Percentiles rank a stretch among this genome's conserved stretches.
These are phyloP conservation scores for Acanthis flammea DNA, from an alignment of 2,797 vertebrate genomes.

Conservation along the genomic window DNA sequence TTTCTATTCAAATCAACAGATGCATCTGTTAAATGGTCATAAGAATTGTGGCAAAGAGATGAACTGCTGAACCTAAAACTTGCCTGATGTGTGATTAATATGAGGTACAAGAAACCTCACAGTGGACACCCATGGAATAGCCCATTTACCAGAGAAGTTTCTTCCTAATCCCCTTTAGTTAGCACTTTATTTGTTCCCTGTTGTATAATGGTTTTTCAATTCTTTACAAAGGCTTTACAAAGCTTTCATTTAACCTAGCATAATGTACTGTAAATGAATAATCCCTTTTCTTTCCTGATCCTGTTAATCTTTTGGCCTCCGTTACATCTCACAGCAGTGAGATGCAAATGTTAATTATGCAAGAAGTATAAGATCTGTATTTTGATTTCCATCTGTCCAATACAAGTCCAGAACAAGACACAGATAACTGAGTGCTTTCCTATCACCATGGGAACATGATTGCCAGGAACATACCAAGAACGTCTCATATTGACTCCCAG, in stretches of 20 bases:
- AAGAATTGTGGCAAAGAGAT: not conserved
- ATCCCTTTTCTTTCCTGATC: conserved; percentile 64
- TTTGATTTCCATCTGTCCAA: conserved; percentile 64
- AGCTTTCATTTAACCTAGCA: conserved; percentile 63
- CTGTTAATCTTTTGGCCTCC: conserved; percentile 65
- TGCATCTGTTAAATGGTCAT: not conserved
- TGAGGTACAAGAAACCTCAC: conserved; percentile 24
- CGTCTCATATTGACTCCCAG: not conserved
- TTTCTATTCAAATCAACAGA: not conserved
- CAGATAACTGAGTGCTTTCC: conserved; percentile 8
- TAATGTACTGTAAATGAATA: conserved; percentile 70
- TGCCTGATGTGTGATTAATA: not conserved
- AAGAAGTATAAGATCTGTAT: conserved; percentile 53
- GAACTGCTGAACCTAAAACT: not conserved
- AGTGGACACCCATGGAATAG: conserved; percentile 27
- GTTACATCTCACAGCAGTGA: conserved; percentile 52
- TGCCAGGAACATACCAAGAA: conserved; percentile 37
- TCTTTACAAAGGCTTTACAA: conserved; percentile 62
- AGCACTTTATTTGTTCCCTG: conserved; percentile 65
- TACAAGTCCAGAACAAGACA: conserved; percentile 26
- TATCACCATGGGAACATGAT: conserved; percentile 50
- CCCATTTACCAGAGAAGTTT: conserved; percentile 45
- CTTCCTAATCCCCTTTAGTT: conserved; percentile 56
- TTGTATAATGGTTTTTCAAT: conserved; percentile 63
- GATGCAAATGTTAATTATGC: conserved; percentile 64